Base-by-base conservation (phyloP, 2,797 vertebrate genomes). In the Acrossocheilus fasciatus region DNA sequence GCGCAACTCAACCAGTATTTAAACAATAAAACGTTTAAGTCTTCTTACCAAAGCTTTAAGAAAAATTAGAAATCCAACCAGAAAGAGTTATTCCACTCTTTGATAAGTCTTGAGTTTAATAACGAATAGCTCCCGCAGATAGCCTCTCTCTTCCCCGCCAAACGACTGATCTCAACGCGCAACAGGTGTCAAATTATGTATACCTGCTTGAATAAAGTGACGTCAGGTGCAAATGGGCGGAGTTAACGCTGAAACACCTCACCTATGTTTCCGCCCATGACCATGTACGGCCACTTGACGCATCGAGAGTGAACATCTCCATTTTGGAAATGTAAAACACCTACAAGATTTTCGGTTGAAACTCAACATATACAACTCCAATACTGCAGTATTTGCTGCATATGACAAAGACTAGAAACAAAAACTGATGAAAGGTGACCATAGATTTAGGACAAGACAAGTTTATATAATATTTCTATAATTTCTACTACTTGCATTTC, bases 281-380 rank as follows among this genome's bases (percentile, higher is more conserved):
- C 94, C 94, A 94, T 94, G 93, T 95, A 90, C 92, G 93, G 92
- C 12, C 3, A 43, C 36, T 17, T 86, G 77, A 86, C 68, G 30
- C 69, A 86, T 50, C 54, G 84, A 80, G n/a, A 64, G 30, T 23
- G 1, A 34, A 14, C 15, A 34, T 64, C 50, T 57, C n/a, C 39
- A n/a, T 80, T 64, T 80, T 81, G 39, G 14, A 36, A 72, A 70
- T 8, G 54, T 52, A 41, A 77, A 66, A 8, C 57, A 41, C 6
- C 9, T 6, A 64, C 11, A 10, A 66, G 26, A 36, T 76, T 78
- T 70, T 57, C 64, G n/a, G 6, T 59, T 72, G 50, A 79, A 85
- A 79, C 75, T 69, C 41, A 2, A 52, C 34, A 68, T 23, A 41
- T 68, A 14, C 34, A 68, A 77, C 23, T 20, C 20, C 41, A 43